phyloP scores from a whole-genome alignment of 2,797 vertebrate genomes.

The Sebastes hubbsi region DNA sequence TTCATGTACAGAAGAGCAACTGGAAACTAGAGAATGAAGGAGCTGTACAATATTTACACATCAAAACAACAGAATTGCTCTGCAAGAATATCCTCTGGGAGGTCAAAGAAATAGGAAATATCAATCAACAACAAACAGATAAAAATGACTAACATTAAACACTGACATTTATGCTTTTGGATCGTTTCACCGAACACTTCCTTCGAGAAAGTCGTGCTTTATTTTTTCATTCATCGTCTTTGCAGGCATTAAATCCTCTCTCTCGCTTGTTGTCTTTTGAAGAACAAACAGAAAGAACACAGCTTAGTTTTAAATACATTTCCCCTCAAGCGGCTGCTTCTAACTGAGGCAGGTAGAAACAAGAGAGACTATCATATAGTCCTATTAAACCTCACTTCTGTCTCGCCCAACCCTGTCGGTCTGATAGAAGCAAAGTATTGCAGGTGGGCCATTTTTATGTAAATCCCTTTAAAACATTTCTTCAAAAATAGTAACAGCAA shows the following conservation, averaged over 20 bases:
- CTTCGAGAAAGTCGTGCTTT: conserved; percentile 64
- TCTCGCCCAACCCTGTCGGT: conserved; percentile 6
- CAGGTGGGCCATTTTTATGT: conserved; percentile 65
- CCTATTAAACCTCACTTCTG: conserved; percentile 16
- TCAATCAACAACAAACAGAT: conserved; percentile 81
- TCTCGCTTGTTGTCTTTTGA: conserved; percentile 69
- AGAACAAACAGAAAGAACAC: conserved; percentile 78
- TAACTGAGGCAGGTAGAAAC: conserved; percentile 56
- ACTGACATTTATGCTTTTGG: conserved; percentile 73
- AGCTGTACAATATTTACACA: conserved; percentile 86
- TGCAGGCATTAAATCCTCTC: conserved; percentile 37
- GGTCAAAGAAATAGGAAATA: conserved; percentile 74
- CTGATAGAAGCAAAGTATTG: conserved; percentile 44
- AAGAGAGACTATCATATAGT: conserved; percentile 67
- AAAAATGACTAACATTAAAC: conserved; percentile 79
- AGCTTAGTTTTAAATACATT: conserved; percentile 73
- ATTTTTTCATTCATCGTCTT: conserved; percentile 38
- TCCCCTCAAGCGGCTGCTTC: conserved; percentile 38
- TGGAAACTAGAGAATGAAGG: conserved; percentile 75
- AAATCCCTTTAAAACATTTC: conserved; percentile 73
- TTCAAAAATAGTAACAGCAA: conserved; percentile 77
- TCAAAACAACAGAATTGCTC: conserved; percentile 55
- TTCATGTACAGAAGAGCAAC: conserved; percentile 81
- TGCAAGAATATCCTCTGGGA: conserved; percentile 62
- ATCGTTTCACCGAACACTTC: conserved; percentile 67